A percentile compares a stretch with the other conserved stretches of the same genome.
Evolutionary conservation across 2,888 invertebrate species (phyloP).

Genomic region (Pegoplata infirma): DNA sequence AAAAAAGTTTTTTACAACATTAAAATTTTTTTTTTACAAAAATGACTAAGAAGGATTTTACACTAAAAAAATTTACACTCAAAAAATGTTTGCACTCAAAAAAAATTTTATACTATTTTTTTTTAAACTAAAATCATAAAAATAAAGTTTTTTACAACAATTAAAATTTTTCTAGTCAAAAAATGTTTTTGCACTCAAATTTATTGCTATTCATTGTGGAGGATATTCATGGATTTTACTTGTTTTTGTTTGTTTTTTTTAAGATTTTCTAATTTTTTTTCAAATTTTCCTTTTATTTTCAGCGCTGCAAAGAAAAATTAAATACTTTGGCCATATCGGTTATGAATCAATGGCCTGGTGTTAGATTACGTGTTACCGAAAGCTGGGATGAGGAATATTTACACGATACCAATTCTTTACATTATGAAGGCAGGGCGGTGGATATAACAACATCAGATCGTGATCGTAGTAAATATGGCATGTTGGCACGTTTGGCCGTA

Average conservation of each 20-base stretch:
- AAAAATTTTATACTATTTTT: no score
- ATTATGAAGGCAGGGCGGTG: slow-evolving; percentile 97
- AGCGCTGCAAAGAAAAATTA: slow-evolving; percentile 97
- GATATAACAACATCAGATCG: slow-evolving; percentile 97
- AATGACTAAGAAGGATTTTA: no score
- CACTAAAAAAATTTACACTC: no score
- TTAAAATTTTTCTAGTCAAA: no score
- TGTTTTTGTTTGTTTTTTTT: slow-evolving; percentile 14
- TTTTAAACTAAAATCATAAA: no score
- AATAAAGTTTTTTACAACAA: no score
- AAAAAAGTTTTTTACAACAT: no score
- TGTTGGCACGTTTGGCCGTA: slow-evolving; percentile 96
- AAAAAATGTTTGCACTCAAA: no score
- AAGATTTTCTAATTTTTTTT: slow-evolving; percentile 17
- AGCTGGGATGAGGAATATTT: slow-evolving; percentile 96
- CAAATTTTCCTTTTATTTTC: slow-evolving; percentile 78
- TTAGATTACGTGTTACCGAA: slow-evolving; percentile 93
- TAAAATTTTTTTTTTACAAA: no score
- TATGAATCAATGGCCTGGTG: slow-evolving; percentile 99
- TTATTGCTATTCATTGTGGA: no score
- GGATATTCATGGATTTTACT: no score
- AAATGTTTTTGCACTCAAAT: no score
- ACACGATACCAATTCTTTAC: slow-evolving; percentile 86
- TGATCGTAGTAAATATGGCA: slow-evolving; percentile 95
- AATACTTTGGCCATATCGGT: slow-evolving; percentile 96